Conservation (phyloP, 1,140 invertebrate species). For the Drosophila burlai region DNA sequence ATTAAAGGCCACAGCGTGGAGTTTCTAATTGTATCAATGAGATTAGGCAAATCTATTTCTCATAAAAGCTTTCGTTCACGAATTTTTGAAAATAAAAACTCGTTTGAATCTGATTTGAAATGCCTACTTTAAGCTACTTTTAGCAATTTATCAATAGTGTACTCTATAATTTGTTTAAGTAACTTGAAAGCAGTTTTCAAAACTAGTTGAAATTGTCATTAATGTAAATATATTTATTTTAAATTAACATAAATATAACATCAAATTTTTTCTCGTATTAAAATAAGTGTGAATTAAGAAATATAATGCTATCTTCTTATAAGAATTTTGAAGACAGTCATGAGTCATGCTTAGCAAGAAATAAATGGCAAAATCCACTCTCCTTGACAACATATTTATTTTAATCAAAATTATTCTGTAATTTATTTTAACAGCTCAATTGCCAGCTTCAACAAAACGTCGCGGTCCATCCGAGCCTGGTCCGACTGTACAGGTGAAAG, state of each 20-base stretch:
- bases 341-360: not conserved
- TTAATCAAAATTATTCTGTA: not conserved
- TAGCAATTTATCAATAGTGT: not conserved
- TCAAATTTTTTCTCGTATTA: not conserved
- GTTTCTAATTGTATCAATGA: slow-evolving; percentile 50
- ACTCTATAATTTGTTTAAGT: too few relatives aligned
- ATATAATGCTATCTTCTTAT: not conserved
- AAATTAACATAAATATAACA: not conserved
- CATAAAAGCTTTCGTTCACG: slow-evolving; percentile 21
- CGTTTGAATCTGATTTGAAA: not conserved
- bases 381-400: not conserved
- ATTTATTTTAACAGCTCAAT: slow-evolving; percentile 57
- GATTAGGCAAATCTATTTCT: slow-evolving; percentile 34
- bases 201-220: not conserved
- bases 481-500: slow-evolving; percentile 92
- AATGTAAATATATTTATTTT: not conserved
- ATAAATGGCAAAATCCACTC: not conserved
- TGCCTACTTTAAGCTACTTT: not conserved
- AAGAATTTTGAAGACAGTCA: too few relatives aligned
- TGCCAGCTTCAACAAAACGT: slow-evolving; percentile 88
- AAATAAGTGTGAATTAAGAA: not conserved
- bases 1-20: slow-evolving; percentile 26
- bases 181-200: too few relatives aligned
- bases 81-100: slow-evolving; percentile 1
- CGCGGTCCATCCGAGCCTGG: slow-evolving; percentile 90